Evolutionary conservation across 2,888 invertebrate genomes (phyloP).

Genomic region (Melanophora roralis): DNA sequence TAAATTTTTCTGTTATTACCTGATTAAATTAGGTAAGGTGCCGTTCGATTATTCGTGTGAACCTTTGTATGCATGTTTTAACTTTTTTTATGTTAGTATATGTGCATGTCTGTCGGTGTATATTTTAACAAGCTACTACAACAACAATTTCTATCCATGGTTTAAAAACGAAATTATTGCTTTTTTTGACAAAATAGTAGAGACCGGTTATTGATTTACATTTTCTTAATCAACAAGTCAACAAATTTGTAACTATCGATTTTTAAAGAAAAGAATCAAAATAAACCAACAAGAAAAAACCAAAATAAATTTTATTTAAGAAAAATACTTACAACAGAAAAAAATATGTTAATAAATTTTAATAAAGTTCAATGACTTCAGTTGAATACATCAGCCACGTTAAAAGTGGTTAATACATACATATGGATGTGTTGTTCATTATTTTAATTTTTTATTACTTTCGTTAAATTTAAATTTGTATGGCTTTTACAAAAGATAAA

Average conservation of each 20-base stretch:
- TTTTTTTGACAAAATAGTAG: neutral
- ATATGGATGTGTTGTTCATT: neutral
- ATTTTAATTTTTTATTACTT: neutral
- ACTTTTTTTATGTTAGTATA: too few relatives aligned
- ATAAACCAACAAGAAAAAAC: neutral
- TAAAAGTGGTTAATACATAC: constrained; percentile 1
- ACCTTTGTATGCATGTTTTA: too few relatives aligned
- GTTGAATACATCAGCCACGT: neutral
- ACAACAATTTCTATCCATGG: neutral
- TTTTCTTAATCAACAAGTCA: constrained; percentile 13
- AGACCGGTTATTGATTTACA: constrained; percentile 2
- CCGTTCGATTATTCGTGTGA: too few relatives aligned
- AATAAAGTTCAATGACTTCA: constrained; percentile 53
- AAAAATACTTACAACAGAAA: neutral
- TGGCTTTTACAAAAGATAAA: constrained; percentile 16
- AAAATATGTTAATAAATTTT: neutral
- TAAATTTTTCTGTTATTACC: too few relatives aligned
- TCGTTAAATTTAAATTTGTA: constrained; percentile 10
- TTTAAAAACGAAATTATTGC: neutral
- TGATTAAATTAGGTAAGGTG: too few relatives aligned
- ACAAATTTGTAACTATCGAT: neutral
- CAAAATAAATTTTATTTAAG: too few relatives aligned
- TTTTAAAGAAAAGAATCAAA: neutral
- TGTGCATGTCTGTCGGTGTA: neutral
- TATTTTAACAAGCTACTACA: neutral